phyloP scores from a whole-genome alignment of 2,888 invertebrate species.

The Mythimna impura region DNA sequence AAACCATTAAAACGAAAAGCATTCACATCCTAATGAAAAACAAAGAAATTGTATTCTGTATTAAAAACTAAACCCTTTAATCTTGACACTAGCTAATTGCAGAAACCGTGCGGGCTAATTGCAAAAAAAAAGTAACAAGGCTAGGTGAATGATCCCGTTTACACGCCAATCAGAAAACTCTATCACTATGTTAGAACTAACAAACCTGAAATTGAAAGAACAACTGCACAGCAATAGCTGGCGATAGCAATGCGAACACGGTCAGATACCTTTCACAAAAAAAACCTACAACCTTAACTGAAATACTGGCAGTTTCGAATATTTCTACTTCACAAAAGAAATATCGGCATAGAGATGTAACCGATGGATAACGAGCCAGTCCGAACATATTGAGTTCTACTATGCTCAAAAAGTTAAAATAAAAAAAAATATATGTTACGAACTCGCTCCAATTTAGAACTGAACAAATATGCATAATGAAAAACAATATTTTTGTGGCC shows the following conservation, averaged over 20 bases:
- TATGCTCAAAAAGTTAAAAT: slow-evolving; percentile 36
- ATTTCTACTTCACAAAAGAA: slow-evolving; percentile 51
- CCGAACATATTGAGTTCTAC: slow-evolving; percentile 48
- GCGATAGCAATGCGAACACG: neutral
- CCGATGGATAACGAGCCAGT: slow-evolving; percentile 53
- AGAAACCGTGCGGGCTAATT: neutral
- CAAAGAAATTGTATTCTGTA: no score
- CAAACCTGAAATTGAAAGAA: neutral
- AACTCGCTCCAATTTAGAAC: slow-evolving; percentile 33
- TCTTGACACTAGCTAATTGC: no score
- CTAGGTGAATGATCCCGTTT: neutral
- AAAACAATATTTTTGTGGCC: slow-evolving; percentile 19
- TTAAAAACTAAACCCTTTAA: no score
- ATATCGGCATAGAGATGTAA: slow-evolving; percentile 40
- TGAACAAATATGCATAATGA: slow-evolving; percentile 20
- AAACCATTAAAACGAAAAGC: no score
- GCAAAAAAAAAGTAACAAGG: neutral
- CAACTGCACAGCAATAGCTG: neutral
- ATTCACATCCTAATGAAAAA: no score
- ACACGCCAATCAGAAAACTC: neutral
- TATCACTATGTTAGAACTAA: neutral
- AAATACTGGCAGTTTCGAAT: slow-evolving; percentile 41
- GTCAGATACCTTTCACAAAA: neutral
- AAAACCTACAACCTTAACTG: slow-evolving; percentile 3
- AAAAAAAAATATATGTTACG: slow-evolving; percentile 21